Evolutionary conservation across 2,888 invertebrate genomes (phyloP).

Genomic region (Panzeria rudis): DNA sequence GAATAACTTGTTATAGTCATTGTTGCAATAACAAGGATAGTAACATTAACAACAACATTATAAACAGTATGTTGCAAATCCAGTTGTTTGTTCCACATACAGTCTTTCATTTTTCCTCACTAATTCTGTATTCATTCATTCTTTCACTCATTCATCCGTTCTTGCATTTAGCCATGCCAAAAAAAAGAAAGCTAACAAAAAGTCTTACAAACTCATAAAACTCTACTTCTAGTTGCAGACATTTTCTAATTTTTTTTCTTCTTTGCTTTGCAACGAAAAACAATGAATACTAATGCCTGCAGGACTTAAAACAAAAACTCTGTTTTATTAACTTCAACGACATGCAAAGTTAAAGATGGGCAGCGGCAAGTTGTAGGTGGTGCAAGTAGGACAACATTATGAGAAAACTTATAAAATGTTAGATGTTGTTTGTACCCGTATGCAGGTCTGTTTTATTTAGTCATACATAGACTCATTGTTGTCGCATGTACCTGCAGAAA

Average conservation of each 20-base stretch:
- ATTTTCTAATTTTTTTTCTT: neutral
- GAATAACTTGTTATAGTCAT: conserved; percentile 46
- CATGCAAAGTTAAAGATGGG: conserved; percentile 13
- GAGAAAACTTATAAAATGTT: conserved; percentile 35
- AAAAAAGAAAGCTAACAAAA: neutral
- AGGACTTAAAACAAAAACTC: conserved; percentile 29
- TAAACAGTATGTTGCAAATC: conserved; percentile 34
- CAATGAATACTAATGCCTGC: conserved; percentile 48
- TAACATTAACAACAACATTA: conserved; percentile 29
- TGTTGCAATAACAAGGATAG: conserved; percentile 33
- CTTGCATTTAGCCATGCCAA: neutral
- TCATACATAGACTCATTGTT: conserved; percentile 16
- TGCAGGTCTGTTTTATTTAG: neutral
- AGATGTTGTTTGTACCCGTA: conserved; percentile 7
- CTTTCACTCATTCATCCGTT: conserved; percentile 5
- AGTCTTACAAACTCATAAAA: conserved; percentile 45
- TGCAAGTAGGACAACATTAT: conserved; percentile 26
- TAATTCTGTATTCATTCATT: neutral
- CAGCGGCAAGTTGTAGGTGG: conserved; percentile 23
- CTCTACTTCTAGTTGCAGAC: conserved; percentile 31
- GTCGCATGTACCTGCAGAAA: neutral
- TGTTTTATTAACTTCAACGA: conserved; percentile 37
- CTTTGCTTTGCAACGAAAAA: conserved; percentile 25
- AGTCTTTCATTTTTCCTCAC: conserved; percentile 14
- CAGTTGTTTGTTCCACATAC: conserved; percentile 47